Evolutionary conservation across 53 echinoderm and acorn worm genomes (phyloP), one percentile per base, ranked within the genome.

Genomic region (Echinarachnius parma): DNA sequence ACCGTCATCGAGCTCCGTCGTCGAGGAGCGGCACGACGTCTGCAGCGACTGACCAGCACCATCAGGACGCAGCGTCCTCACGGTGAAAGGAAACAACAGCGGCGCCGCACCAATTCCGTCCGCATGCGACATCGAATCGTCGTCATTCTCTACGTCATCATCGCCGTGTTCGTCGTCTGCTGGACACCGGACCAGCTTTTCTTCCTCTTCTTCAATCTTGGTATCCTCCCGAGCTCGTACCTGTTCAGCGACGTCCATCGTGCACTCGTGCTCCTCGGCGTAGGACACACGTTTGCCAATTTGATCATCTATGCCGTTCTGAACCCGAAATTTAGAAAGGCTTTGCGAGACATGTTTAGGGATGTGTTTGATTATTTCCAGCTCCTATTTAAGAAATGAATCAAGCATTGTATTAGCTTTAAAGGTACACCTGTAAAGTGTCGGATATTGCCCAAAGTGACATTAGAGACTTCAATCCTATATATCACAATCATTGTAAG

Each of bases 171-270:
- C 60, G 77, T 86, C 34, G 26, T 86, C 24, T 86, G 86, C 55
- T 86, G 86, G 86, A 63, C 71, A 27, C 86, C 86, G 18, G 86
- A 86, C 31, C 86, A 86, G 29, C n/a, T 86, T 3, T 52, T 59
- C 27, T 81, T 59, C 53, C 77, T 86, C 19, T 46, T 81, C 46
- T 61, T 76, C 34, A 86, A 77, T 20, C 46, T 86, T 0, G 77
- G 77, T 21, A 59, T 77, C 7, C 34, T 86, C n/a, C 39, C 53
- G 0, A 65, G 48, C 5, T 28, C 30, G 0, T 81, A 86, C 31
- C 54, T 86, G 37, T 39, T 27, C 53, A 60, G 62, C 0, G 55
- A 24, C 14, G 28, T 28, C 11, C 55, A 55, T n/a, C 28, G 63
- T 19, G 50, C 67, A 11, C 60, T 86, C 33, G 67, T 82, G n/a